phyloP scores from a whole-genome alignment of 92 coral and sea anemone genomes.

The Palythoa grandiflora region DNA sequence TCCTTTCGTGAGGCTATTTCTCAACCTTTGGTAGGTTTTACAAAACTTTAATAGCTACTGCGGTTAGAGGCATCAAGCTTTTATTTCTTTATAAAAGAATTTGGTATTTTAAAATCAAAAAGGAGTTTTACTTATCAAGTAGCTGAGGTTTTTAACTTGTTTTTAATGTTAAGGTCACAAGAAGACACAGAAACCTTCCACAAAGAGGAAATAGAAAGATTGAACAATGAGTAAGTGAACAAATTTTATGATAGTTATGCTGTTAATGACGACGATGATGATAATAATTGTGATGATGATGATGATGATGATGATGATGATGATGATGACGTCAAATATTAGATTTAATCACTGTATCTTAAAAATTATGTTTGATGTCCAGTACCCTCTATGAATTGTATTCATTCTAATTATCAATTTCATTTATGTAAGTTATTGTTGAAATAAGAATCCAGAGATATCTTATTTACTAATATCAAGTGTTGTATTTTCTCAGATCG shows the following conservation, averaged over 20 bases:
- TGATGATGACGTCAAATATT: neutral
- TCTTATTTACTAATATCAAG: too few relatives aligned
- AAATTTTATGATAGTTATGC: neutral
- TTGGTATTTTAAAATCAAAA: too few relatives aligned
- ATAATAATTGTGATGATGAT: too few relatives aligned
- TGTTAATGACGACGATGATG: neutral
- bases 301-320: neutral
- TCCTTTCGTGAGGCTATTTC: neutral
- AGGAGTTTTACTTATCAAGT: too few relatives aligned
- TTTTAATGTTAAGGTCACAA: constrained; percentile 68
- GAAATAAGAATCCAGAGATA: too few relatives aligned
- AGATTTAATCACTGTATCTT: too few relatives aligned
- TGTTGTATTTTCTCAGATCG: neutral
- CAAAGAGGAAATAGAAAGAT: constrained; percentile 74
- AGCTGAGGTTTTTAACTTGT: neutral
- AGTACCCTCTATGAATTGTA: too few relatives aligned
- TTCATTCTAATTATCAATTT: too few relatives aligned
- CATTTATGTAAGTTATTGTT: too few relatives aligned
- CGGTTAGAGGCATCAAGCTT: neutral
- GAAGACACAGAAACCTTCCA: constrained; percentile 83
- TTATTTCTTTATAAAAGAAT: neutral
- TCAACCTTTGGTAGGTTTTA: too few relatives aligned
- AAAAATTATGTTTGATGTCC: too few relatives aligned
- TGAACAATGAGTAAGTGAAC: constrained; percentile 72
- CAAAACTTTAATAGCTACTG: neutral